Evolutionary conservation across 92 coral and sea anemone genomes (phyloP), one percentile per base, ranked within the genome.

Genomic region (Phenganax marumi): DNA sequence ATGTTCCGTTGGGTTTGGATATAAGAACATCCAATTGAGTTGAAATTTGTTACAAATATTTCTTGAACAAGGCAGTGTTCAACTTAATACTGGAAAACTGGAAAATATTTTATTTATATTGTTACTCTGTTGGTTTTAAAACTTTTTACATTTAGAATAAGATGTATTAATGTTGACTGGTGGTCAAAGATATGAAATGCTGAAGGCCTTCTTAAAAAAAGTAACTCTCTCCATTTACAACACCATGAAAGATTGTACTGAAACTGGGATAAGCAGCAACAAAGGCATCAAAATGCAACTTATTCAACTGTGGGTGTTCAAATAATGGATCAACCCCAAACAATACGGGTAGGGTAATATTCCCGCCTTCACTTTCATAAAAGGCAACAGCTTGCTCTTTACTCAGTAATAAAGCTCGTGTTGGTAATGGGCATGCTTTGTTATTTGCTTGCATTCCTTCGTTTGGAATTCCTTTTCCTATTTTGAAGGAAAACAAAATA

Each of bases 301-400:
- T 26, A 23, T 66, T 24, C 73, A 79, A 58, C 56, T 63, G 83
- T 25, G 51, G 56, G 72, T 43, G 62, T 43, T 52, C 83, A 16
- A 11, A 61, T 9, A 79, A 10, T 51, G 83, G 83, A 60, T 79
- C 83, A 60, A 61, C 57, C 13, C 83, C 83, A 60, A 79, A 79
- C 26, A 61, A 50, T 47, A 50, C 39, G 25, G 72, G 70, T 18
- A 43, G 55, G 23, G 72, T 58, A 57, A 79, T 18, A 46, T 61
- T 50, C 21, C 83, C 83, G 7, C 83, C 83, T 33, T 58, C 70
- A 22, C 70, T 50, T 79, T 79, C 55, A 23, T 79, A 79, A 24
- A 79, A 25, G 55, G 68, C 72, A 33, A 79, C 83, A 79, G 83
- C 83, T 79, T 79, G 72, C 43, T 46, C 83, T 12, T 66, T 69